phyloP scores from a whole-genome alignment of 1,140 invertebrate species.

The Macrobrachium nipponense region DNA sequence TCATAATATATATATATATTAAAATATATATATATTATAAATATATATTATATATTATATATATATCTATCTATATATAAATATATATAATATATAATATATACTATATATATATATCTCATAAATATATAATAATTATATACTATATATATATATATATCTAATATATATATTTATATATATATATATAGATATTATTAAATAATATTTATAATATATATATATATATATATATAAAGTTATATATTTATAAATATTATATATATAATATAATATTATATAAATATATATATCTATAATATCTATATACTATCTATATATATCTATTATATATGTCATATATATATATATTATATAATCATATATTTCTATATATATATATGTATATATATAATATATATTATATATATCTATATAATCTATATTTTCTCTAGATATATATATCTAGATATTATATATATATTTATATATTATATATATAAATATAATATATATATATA shows the following conservation, averaged over 20 bases:
- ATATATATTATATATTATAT: constrained; percentile 16
- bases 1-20: constrained; percentile 17
- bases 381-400: neutral
- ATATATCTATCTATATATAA: constrained; percentile 24
- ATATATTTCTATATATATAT: constrained; percentile 11
- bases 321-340: constrained; percentile 32
- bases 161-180: constrained; percentile 13
- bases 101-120: neutral
- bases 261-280: constrained; percentile 11
- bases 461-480: constrained; percentile 14
- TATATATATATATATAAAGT: neutral
- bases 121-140: neutral
- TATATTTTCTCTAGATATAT: too few species aligned
- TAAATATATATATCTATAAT: constrained; percentile 9
- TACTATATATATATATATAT: constrained; percentile 29
- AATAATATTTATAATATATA: too few species aligned
- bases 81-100: constrained; percentile 14
- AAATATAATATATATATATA: neutral
- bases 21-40: constrained; percentile 10
- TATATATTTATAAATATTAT: constrained; percentile 32
- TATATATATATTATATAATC: constrained; percentile 22
- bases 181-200: too few species aligned
- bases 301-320: neutral
- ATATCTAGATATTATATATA: constrained; percentile 12
- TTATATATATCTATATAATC: too few species aligned